phyloP scores from a whole-genome alignment of 2,797 vertebrate species.

The Eulemur albifrons region DNA sequence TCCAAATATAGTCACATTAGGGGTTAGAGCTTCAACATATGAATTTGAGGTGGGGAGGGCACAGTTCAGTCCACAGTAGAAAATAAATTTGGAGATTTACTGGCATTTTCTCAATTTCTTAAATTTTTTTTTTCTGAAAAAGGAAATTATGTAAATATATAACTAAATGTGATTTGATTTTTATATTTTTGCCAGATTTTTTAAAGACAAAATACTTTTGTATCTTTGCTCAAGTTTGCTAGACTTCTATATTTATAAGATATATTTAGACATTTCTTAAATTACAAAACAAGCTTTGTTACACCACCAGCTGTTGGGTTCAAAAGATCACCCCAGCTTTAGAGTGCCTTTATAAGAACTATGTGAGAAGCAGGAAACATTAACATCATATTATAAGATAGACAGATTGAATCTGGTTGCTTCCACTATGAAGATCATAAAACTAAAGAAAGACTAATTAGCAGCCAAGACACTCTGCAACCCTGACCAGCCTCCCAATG shows the following conservation, averaged over 20 bases:
- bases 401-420: background rate
- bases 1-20: background rate
- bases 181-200: background rate
- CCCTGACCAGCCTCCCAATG: background rate
- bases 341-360: background rate
- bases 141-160: background rate
- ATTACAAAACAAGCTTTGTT: background rate
- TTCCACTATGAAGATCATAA: background rate
- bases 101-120: background rate
- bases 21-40: background rate
- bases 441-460: background rate
- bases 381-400: background rate
- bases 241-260: background rate
- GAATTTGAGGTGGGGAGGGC: background rate
- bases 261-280: background rate
- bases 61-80: background rate
- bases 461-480: background rate
- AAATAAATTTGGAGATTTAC: background rate
- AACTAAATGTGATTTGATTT: constrained; percentile 20
- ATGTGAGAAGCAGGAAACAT: background rate
- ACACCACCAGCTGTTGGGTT: background rate
- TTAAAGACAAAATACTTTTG: background rate
- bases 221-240: constrained; percentile 1
- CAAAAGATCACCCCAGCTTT: background rate
- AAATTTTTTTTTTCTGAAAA: constrained; percentile 12